These are phyloP conservation scores for Solenopsis fugax DNA, from an alignment of 1,140 invertebrate genomes.

Conservation along the genomic window DNA sequence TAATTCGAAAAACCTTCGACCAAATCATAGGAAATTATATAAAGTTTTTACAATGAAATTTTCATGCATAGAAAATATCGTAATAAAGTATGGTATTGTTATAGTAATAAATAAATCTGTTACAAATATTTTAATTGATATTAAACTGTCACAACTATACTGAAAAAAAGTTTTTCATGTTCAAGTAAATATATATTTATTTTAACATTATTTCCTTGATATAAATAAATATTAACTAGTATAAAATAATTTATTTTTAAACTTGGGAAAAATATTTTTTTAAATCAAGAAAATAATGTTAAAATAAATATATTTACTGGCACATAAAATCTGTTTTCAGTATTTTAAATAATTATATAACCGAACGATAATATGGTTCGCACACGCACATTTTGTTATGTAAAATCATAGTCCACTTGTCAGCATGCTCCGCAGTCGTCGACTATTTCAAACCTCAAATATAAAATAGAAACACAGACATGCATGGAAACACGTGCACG, in stretches of 20 bases:
- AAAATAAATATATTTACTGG: no score
- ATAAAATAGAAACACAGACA: background rate
- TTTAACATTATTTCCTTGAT: no score
- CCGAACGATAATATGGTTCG: background rate
- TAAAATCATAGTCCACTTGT: background rate
- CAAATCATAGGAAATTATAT: background rate
- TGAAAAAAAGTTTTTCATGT: no score
- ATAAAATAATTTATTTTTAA: no score
- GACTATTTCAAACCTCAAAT: background rate
- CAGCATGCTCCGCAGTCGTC: background rate
- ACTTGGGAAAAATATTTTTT: no score
- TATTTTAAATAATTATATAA: conserved; percentile 2
- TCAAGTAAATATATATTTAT: no score
- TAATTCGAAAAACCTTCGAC: background rate
- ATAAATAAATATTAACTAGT: no score
- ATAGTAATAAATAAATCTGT: conserved; percentile 3
- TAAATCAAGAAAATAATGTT: no score
- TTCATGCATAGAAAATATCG: background rate
- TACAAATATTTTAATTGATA: background rate
- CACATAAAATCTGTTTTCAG: no score
- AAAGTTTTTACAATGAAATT: background rate
- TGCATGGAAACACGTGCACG: background rate
- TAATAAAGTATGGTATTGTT: background rate
- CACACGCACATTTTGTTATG: background rate
- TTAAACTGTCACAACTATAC: background rate